phyloP scores from a whole-genome alignment of 1,140 invertebrate genomes.

The Drosophila serrata region DNA sequence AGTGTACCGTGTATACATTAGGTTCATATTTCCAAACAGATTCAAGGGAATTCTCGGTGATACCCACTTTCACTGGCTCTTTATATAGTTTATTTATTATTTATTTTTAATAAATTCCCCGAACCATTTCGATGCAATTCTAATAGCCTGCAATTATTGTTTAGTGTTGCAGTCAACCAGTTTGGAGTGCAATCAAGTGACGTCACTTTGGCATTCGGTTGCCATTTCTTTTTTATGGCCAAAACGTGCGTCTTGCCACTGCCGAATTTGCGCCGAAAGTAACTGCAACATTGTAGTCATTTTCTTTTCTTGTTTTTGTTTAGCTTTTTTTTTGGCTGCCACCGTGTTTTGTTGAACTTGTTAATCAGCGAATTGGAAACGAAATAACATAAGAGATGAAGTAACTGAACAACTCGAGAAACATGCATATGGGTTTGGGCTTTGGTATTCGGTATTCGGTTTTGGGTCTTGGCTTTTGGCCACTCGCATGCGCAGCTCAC shows the following conservation, averaged over 20 bases:
- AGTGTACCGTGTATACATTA: constrained; percentile 54
- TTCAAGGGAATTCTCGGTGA: constrained; percentile 27
- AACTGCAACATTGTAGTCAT: constrained; percentile 36
- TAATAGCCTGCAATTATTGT: constrained; percentile 69
- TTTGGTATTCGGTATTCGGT: constrained; percentile 22
- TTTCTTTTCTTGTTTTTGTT: constrained; percentile 12
- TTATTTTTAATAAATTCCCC: constrained; percentile 12
- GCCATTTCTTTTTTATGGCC: constrained; percentile 46
- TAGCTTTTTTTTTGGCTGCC: constrained; percentile 21
- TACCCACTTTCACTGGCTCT: constrained; percentile 31
- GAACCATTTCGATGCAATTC: constrained; percentile 63
- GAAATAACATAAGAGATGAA: constrained; percentile 81
- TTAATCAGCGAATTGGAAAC: constrained; percentile 83
- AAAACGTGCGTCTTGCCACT: constrained; percentile 64
- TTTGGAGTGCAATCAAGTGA: constrained; percentile 27
- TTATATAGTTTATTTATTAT: neutral
- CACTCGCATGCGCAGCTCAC: constrained; percentile 28
- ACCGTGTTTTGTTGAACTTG: constrained; percentile 75
- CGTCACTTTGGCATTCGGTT: constrained; percentile 22
- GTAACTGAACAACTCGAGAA: constrained; percentile 63
- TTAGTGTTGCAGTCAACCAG: constrained; percentile 60
- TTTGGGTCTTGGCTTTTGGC: constrained; percentile 41
- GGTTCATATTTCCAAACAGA: constrained; percentile 29
- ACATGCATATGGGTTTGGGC: constrained; percentile 50
- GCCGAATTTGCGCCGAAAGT: constrained; percentile 73